These are phyloP conservation scores for Hystrix cristata DNA, from an alignment of 2,113 vertebrate species.

Conservation along the genomic window DNA sequence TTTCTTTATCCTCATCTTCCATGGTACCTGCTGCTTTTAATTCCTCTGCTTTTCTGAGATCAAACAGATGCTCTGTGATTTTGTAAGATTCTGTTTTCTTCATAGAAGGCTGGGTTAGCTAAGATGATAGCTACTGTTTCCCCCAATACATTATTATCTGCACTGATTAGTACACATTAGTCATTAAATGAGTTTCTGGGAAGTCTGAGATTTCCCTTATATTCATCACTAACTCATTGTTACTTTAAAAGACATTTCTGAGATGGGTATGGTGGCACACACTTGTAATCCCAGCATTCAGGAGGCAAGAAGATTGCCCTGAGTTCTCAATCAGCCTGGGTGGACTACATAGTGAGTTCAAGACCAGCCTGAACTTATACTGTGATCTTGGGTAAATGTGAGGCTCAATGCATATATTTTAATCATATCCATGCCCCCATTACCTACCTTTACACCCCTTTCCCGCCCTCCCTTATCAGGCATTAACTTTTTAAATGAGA, in stretches of 20 bases:
- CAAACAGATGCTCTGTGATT: slow-evolving; percentile 6
- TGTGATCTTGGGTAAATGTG: too few relatives aligned
- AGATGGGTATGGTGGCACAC: neutral
- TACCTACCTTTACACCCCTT: neutral
- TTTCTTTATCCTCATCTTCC: neutral
- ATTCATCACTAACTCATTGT: neutral
- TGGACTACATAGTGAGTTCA: neutral
- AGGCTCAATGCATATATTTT: neutral
- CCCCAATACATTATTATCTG: neutral
- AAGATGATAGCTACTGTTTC: slow-evolving; percentile 1
- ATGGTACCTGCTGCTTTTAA: slow-evolving; percentile 4
- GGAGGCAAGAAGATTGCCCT: neutral
- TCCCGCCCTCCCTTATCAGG: neutral
- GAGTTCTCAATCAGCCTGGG: neutral
- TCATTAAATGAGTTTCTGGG: slow-evolving; percentile 13
- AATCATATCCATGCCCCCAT: neutral
- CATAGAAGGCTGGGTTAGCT: neutral
- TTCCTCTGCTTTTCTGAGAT: slow-evolving; percentile 16
- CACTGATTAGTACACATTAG: neutral
- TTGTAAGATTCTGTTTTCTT: slow-evolving; percentile 38
- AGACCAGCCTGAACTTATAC: neutral
- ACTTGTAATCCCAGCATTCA: neutral
- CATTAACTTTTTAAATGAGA: neutral
- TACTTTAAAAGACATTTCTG: slow-evolving; percentile 13
- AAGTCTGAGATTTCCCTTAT: neutral